Base-by-base conservation (phyloP, 2,797 vertebrate species). In the Acropternis orthonyx region DNA sequence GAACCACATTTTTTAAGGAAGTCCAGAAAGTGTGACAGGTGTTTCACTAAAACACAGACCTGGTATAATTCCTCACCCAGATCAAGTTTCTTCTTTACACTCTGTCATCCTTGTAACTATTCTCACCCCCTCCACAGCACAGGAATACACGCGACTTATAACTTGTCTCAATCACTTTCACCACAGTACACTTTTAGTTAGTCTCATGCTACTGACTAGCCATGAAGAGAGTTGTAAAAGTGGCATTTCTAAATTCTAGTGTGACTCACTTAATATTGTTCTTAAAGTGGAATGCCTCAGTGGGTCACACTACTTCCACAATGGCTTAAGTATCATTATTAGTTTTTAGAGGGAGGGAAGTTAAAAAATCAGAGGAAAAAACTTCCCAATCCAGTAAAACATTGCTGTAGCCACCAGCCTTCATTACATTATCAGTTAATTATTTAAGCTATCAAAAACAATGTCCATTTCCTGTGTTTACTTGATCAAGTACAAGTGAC, bases 21-120 rank as follows among this genome's bases (percentile, higher is more conserved):
- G 24, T 12, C 2, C 19, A 56, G 9, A 44, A 77, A 51, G 10
- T 2, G 0, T 0, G 0, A 65, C 17, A 36, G 4, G 8, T 58
- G 8, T 6, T 85, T 92, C 39, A 44, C 17, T 27, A 6, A 75
- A 75, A 34, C 12, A 72, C 13, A 10, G 36, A 86, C 6, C 19
- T 55, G 7, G 10, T 14, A 44, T 23, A 86, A 78, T 43, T 84
- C 14, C 48, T 88, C 15, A 77, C 71, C 12, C 54, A 54, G n/a
- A 36, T 0, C 24, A 16, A 3, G 12, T 56, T 13, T 41, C 32
- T 41, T 54, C 14, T 84, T 62, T 23, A n/a, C 3, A 34, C 1
- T 65, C 21, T 44, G 32, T 62, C 19, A n/a, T 68, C 20, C 58
- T 56, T 59, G 36, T 7, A 3, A 14, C 21, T 84, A 14, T 65